Conservation (phyloP, 1,140 invertebrate species). For the Reticulitermes speratus region DNA sequence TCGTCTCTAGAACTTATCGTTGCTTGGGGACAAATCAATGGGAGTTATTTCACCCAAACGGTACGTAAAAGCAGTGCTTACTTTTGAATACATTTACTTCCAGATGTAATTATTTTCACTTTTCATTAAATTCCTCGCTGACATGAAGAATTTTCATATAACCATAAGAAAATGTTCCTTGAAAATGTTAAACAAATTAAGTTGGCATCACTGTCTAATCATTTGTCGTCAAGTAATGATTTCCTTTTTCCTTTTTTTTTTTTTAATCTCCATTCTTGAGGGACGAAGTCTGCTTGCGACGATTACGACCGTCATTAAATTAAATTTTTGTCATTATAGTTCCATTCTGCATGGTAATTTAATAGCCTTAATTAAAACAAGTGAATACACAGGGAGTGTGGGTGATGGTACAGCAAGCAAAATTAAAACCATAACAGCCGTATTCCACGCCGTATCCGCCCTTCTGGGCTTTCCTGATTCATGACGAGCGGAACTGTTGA, state of each 20-base stretch:
- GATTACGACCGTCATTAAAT: slow-evolving; percentile 24
- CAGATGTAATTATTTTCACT: too few relatives aligned
- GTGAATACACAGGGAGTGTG: slow-evolving; percentile 9
- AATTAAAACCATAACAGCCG: neutral
- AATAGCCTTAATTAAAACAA: slow-evolving; percentile 19
- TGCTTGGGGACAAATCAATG: too few relatives aligned
- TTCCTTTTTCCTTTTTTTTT: slow-evolving; percentile 14
- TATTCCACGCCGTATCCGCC: neutral
- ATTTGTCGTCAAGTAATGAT: neutral
- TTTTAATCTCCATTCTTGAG: slow-evolving; percentile 7
- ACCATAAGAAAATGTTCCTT: too few relatives aligned
- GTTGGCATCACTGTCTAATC: neutral
- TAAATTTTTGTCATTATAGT: slow-evolving; percentile 29
- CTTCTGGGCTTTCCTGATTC: neutral
- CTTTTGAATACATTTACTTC: too few relatives aligned
- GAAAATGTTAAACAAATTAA: neutral
- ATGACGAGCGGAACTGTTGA: slow-evolving; percentile 17
- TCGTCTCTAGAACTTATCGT: too few relatives aligned
- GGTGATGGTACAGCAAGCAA: neutral
- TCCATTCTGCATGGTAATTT: slow-evolving; percentile 21
- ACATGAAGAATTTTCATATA: too few relatives aligned
- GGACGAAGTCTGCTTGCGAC: slow-evolving; percentile 11
- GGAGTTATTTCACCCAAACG: too few relatives aligned
- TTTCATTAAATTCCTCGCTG: too few relatives aligned
- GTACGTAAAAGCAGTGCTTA: too few relatives aligned